These are phyloP conservation scores for Notarius quadriscutis DNA, from an alignment of 2,113 vertebrate species.

Conservation along the genomic window DNA sequence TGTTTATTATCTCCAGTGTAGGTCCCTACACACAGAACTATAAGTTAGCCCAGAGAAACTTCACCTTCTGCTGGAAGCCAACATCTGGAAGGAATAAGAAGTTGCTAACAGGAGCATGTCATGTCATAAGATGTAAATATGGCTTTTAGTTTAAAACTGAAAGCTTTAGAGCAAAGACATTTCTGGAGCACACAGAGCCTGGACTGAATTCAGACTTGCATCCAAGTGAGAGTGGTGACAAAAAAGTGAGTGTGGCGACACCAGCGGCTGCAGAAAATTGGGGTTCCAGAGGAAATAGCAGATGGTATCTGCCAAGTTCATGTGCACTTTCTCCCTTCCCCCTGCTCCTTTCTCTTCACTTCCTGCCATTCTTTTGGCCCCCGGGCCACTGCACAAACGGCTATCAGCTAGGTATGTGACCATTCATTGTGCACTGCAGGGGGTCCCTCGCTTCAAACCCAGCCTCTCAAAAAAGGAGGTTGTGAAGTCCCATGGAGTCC, in stretches of 20 bases:
- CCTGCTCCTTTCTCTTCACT: constrained; percentile 42
- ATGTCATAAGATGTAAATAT: not conserved
- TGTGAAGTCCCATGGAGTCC: constrained; percentile 58
- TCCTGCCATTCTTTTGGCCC: constrained; percentile 59
- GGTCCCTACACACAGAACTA: constrained; percentile 87
- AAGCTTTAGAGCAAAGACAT: not conserved
- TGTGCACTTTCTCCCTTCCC: constrained; percentile 53
- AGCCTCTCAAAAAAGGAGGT: constrained; percentile 71
- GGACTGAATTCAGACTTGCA: not conserved
- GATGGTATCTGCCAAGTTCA: constrained; percentile 68
- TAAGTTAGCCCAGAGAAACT: constrained; percentile 77
- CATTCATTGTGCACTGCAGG: constrained; percentile 65
- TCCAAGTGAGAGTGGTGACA: not conserved
- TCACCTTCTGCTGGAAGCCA: constrained; percentile 61
- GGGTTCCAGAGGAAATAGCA: constrained; percentile 64
- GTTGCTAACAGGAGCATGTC: constrained; percentile 12
- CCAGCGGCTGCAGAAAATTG: constrained; percentile 18
- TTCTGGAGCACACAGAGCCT: not conserved
- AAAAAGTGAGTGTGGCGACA: constrained; percentile 7
- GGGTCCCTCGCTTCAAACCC: constrained; percentile 61
- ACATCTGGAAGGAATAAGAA: constrained; percentile 19
- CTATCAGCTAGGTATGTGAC: constrained; percentile 66
- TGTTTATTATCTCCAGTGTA: constrained; percentile 59
- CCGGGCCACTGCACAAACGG: constrained; percentile 56
- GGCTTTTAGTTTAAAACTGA: not conserved